Percentiles rank a stretch among this genome's conserved stretches.
phyloP scores from a whole-genome alignment of 2,113 vertebrate genomes.

The Myotis davidii region DNA sequence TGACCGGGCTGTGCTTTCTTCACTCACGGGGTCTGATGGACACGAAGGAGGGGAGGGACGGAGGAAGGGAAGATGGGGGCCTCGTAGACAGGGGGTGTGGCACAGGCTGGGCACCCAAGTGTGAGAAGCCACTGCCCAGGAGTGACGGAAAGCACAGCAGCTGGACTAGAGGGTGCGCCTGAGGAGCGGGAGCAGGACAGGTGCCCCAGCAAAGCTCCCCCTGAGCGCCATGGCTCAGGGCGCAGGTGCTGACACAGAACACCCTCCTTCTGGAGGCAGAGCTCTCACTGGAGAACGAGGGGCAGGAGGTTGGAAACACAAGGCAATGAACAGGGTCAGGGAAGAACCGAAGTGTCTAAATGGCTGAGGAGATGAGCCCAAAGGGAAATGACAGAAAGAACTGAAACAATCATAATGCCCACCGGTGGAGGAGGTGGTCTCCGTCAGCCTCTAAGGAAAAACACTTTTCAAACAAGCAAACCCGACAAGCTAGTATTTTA shows the following conservation, averaged over 20 bases:
- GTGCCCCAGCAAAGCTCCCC: accelerated
- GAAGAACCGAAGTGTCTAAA: not conserved
- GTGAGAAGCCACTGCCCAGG: accelerated
- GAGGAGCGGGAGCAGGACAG: not conserved
- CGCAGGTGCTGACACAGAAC: no score
- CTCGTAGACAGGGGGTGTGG: not conserved
- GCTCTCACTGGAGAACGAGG: not conserved
- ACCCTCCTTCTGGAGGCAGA: not conserved
- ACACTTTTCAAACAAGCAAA: not conserved
- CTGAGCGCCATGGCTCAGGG: not conserved
- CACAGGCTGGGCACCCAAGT: accelerated
- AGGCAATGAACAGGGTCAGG: not conserved
- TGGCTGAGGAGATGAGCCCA: not conserved
- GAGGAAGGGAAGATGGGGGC: not conserved
- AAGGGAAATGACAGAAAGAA: not conserved
- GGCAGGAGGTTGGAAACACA: not conserved
- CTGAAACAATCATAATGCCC: accelerated
- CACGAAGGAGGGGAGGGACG: not conserved
- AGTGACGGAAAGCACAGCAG: accelerated
- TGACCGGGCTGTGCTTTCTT: not conserved
- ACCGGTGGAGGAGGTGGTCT: not conserved
- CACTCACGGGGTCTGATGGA: not conserved
- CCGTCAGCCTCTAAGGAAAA: not conserved
- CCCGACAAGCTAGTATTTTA: not conserved
- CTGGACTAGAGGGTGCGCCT: accelerated